Base-by-base conservation (phyloP, 2,797 vertebrate genomes). In the Stomatorhinus walkeri region DNA sequence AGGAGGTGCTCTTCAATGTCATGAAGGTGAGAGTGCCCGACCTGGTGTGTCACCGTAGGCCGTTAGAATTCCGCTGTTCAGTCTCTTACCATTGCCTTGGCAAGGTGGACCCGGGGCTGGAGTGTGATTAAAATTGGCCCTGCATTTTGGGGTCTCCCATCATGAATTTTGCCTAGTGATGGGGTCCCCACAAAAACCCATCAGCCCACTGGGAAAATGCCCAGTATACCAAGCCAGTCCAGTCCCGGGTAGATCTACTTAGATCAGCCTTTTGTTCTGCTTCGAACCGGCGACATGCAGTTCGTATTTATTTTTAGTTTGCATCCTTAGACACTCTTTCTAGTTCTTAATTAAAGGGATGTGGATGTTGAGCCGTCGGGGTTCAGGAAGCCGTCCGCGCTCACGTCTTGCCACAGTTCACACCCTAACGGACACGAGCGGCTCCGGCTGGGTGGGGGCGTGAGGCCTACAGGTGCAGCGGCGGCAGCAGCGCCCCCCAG, bases 1-100 rank as follows among this genome's bases (percentile, higher is more conserved):
- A 99, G 92, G 98, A 99, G 90, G 98, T 99, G 93, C 97, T 99
- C 91, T 99, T 99, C 95, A 99, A 99, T 32, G 98, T 99, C 90
- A 99, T 99, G 98, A 99, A 99, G 97, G 98, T 98, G 93, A 92
- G 94, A 0, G 4, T 10, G 6, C 76, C 76, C 8, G 9, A n/a
- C 14, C 12, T 19, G 51, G 1, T 87, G 8, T 32, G 22, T 64
- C 3, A 1, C 24, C 3, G 0, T 64, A 4, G 61, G 61, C 22
- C 8, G 22, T 2, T 10, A 28, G 3, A 28, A 56, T 59, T n/a
- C 9, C 4, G 24, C 24, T 14, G 1, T 28, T 10, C 9, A 28
- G 22, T 61, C 22, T 59, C 19, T 61, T 61, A 10, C 59, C 5
- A 22, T 9, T 0, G 19, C 22, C 59, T 56, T 56, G 54, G n/a